These are phyloP conservation scores for Aphis craccivora DNA, from an alignment of 1,140 invertebrate genomes.

Conservation along the genomic window DNA sequence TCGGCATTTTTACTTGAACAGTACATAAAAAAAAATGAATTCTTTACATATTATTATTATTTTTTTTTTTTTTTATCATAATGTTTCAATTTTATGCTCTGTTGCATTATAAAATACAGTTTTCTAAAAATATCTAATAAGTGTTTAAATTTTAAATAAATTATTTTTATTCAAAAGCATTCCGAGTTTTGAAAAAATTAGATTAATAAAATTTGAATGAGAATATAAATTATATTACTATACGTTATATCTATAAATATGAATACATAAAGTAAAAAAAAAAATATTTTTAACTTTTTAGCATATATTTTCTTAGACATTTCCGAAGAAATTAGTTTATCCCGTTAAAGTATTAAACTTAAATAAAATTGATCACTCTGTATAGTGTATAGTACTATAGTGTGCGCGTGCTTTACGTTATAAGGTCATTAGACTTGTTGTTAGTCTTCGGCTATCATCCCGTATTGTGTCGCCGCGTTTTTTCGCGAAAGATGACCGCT, in stretches of 20 bases:
- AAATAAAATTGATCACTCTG: neutral
- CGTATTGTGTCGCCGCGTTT: slow-evolving; percentile 22
- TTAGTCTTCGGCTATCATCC: neutral
- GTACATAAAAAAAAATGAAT: neutral
- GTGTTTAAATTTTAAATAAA: neutral
- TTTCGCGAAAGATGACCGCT: neutral
- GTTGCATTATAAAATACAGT: neutral
- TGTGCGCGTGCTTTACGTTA: neutral
- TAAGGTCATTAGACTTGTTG: slow-evolving; percentile 43
- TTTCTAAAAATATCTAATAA: neutral
- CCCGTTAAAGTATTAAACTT: too few relatives aligned
- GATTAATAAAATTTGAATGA: neutral
- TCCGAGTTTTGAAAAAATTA: neutral
- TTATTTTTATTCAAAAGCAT: neutral
- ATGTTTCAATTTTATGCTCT: neutral
- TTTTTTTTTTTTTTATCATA: neutral
- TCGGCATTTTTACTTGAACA: neutral
- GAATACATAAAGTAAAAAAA: too few relatives aligned
- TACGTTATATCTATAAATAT: too few relatives aligned
- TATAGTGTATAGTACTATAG: neutral
- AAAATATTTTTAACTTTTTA: too few relatives aligned
- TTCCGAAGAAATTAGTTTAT: too few relatives aligned
- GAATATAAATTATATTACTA: neutral
- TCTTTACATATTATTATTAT: neutral
- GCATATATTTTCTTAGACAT: too few relatives aligned